Base-by-base conservation (phyloP, 1,140 invertebrate species). In the Trichonephila clavata region DNA sequence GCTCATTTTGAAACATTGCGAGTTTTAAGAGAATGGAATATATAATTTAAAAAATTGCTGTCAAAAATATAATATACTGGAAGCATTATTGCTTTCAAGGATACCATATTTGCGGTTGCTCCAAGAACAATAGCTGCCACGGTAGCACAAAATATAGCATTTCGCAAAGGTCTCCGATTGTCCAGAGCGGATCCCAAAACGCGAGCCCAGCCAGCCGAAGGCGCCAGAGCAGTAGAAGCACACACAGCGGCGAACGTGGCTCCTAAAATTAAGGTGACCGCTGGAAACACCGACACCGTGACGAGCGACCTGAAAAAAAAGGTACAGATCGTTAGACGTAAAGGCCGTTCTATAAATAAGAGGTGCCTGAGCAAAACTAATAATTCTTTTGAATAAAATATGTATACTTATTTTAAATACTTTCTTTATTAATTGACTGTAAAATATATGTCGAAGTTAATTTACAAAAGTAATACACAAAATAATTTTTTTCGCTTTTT, bases 101-200 rank as follows among this genome's bases (percentile, higher is more conserved):
- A 95, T 94, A 96, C 96, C 95, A 96, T 94, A 93, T 95, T 95
- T 16, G 96, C 90, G 1, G 96, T 95, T 14, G 96, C 95, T 24
- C 96, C 95, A 13, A 95, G 87, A 83, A 96, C 95, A 97, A 98
- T 98, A 60, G 98, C 96, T 57, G 97, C 96, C 91, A 98, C 97
- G 16, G 98, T 97, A n/a, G 96, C 96, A 95, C 98, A 98, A 93
- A 98, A 98, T 95, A 98, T 97, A 24, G 97, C 95, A 1, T 98
- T 98, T 65, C 98, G 96, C 3, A 94, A 50, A 27, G 77, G 60
- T 63, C 94, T 83, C 39, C 87, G 24, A 14, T 95, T 86, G 83
- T 95, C 97, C 87, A 99, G 95, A 88, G 97, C 97, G 0, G 97
- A 97, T 0, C 86, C 92, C 8, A 93, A 57, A n/a, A 93, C 92